Evolutionary conservation across 2,797 vertebrate species (phyloP), one percentile per base, ranked within the genome.

Genomic region (Epinephelus malabaricus): DNA sequence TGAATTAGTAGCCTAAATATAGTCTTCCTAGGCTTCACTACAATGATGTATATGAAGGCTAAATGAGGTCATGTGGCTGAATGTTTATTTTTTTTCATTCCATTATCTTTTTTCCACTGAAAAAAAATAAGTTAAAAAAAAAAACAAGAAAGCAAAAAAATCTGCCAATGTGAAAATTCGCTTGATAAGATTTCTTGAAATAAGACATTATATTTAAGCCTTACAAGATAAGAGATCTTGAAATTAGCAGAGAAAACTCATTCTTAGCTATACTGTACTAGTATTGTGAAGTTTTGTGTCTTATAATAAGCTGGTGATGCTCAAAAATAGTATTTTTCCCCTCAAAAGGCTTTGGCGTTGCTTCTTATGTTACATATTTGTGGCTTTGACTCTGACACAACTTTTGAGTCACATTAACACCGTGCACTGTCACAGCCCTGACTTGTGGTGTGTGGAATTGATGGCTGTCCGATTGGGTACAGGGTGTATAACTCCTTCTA

Each of bases 261-360:
- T 60, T 71, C 13, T 60, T 17, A 70, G 19, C n/a, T 70, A 60
- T 50, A 70, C 60, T 50, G 50, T 49, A 12, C 55, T 23, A 38
- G 56, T 25, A 51, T 51, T 19, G 15, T 8, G 69, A 61, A 1
- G 46, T 61, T 40, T 51, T 61, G n/a, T 51, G 69, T 61, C 15
- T 43, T 21, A 51, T 51, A 49, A 38, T 75, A 79, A 83, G 61
- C 30, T 38, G 63, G 67, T 46, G 2, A 43, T 76, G 71, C 76
- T 74, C 34, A 69, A 69, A 78, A 68, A 1, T 64, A 59, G 63
- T 27, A 69, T 73, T 50, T 45, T 50, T 7, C 19, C 9, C 49
- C 49, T 50, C 8, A 50, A n/a, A 50, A n/a, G 18, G 4, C 27
- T 17, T 15, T 46, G 13, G 45, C 13, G 13, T 15, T 17, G 45